phyloP scores from a whole-genome alignment of 1,140 invertebrate species.

The Apocrypta bakeri region DNA sequence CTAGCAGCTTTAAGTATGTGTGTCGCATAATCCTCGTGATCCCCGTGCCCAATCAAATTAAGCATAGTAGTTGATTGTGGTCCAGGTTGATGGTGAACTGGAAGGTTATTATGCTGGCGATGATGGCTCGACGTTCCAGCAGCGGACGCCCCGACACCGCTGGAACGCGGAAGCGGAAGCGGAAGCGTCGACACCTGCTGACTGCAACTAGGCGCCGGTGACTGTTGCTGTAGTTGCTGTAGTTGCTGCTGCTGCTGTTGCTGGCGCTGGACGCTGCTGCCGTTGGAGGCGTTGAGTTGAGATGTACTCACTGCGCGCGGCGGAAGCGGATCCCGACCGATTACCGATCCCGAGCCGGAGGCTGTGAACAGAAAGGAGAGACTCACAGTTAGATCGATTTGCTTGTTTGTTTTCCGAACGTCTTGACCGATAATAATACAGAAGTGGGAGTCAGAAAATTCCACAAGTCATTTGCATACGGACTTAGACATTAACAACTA shows the following conservation, averaged over 20 bases:
- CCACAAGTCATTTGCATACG: neutral
- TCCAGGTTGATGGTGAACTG: slow-evolving; percentile 58
- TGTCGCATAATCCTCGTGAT: slow-evolving; percentile 37
- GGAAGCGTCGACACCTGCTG: slow-evolving; percentile 69
- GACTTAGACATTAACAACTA: too few species aligned
- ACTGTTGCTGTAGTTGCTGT: slow-evolving; percentile 58
- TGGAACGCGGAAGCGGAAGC: slow-evolving; percentile 56
- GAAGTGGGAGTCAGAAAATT: neutral
- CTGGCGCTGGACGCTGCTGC: slow-evolving; percentile 45
- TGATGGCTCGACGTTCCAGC: slow-evolving; percentile 50
- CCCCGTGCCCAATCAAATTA: slow-evolving; percentile 26
- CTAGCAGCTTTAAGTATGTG: slow-evolving; percentile 58
- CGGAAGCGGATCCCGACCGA: slow-evolving; percentile 74
- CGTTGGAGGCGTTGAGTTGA: slow-evolving; percentile 65
- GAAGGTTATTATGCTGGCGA: slow-evolving; percentile 49
- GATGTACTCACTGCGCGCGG: slow-evolving; percentile 73
- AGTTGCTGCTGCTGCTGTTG: slow-evolving; percentile 51
- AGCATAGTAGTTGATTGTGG: slow-evolving; percentile 42
- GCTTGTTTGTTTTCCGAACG: neutral
- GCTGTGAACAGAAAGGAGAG: slow-evolving; percentile 68
- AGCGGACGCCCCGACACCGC: slow-evolving; percentile 49
- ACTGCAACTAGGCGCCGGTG: slow-evolving; percentile 61
- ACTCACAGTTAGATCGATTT: neutral
- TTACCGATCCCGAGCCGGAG: slow-evolving; percentile 77
- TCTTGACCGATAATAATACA: too few species aligned